These are phyloP conservation scores for Atherix ibis DNA, from an alignment of 2,888 invertebrate genomes.

Conservation along the genomic window DNA sequence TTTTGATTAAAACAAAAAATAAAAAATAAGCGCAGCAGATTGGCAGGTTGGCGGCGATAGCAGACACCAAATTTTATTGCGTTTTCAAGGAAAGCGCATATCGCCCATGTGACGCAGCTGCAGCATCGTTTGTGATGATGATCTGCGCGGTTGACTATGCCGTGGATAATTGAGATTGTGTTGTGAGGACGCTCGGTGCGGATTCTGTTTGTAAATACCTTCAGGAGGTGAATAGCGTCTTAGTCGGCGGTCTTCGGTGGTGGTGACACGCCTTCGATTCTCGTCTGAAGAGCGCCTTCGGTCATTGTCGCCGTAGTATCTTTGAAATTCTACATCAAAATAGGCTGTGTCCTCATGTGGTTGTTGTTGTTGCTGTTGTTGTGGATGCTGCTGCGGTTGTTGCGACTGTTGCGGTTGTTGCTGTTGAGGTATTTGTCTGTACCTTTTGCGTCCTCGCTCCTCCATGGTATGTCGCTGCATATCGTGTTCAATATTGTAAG, in stretches of 20 bases:
- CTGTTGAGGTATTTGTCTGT: constrained; percentile 7
- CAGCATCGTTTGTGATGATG: constrained; percentile 46
- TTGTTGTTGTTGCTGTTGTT: no score
- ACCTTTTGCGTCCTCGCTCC: constrained; percentile 1
- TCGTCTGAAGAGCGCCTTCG: constrained; percentile 31
- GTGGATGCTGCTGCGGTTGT: no score
- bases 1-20: no score
- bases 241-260: constrained; percentile 15
- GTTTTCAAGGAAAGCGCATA: constrained; percentile 44
- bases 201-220: constrained; percentile 32
- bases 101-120: constrained; percentile 46
- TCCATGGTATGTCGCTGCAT: constrained; percentile 5
- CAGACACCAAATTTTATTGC: no score
- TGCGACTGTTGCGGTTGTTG: no score
- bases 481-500: constrained; percentile 8
- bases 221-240: constrained; percentile 35
- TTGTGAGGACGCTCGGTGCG: constrained; percentile 44
- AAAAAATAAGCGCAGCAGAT: no score
- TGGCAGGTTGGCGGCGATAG: no score
- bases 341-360: constrained; percentile 10
- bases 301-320: constrained; percentile 3
- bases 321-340: constrained; percentile 11
- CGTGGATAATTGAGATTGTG: constrained; percentile 41
- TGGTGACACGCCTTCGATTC: constrained; percentile 6
- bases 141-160: constrained; percentile 34